Evolutionary conservation across 2,797 vertebrate species (phyloP), one percentile per base, ranked within the genome.

Genomic region (Hemibagrus guttatus): DNA sequence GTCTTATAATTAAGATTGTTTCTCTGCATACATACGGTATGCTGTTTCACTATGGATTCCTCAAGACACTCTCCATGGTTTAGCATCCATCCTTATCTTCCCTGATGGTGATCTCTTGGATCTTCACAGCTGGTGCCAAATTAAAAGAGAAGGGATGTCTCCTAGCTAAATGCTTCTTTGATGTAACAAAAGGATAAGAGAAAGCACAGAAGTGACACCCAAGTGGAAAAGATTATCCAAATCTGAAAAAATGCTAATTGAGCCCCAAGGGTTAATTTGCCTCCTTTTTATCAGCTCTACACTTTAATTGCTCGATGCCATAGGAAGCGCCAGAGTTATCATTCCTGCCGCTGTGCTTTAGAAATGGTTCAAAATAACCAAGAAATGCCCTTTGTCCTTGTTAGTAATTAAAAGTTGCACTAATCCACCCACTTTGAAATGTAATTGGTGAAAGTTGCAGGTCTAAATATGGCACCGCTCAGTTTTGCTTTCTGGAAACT

Each of bases 161-260:
- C 82, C 13, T 31, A 91, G 91, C 91, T 89, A 91, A 92, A 91
- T 75, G 54, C 87, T 64, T 87, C 94, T 95, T 95, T 95, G 94
- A 94, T 93, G 93, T 95, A 92, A 91, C 87, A 88, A 90, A 83
- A 91, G 86, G 86, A 87, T 93, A 87, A 87, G 87, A 91, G 85
- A 75, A 78, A 89, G 89, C 90, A 85, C 90, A 89, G 87, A 93
- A 92, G 89, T 86, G 92, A 92, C 93, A 93, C 93, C 93, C 91
- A 90, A 90, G 86, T 58, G 58, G 89, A 92, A 95, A 87, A 92
- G 90, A 93, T 94, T 93, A 95, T 94, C 92, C 90, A 93, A 95
- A 95, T 94, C 92, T 92, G 52, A 81, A 46, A 88, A 94, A 94
- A 94, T 93, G 92, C 91, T 95, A 94, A 95, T 96, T 95, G 93